These are phyloP conservation scores for Melanerpes aurifrons DNA, from an alignment of 2,113 vertebrate genomes.

Conservation along the genomic window DNA sequence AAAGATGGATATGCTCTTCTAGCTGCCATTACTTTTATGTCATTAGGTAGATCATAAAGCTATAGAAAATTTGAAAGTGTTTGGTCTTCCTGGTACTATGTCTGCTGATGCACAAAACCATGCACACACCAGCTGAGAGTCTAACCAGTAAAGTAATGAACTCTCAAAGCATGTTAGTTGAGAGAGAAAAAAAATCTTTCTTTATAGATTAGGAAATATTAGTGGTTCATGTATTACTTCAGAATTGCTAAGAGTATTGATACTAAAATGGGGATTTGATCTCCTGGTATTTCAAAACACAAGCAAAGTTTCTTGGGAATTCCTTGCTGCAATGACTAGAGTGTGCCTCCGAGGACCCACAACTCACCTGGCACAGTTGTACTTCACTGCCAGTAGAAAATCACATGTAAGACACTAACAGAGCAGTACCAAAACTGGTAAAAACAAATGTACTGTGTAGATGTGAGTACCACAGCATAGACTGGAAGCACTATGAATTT, in stretches of 20 bases:
- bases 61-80: background rate
- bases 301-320: background rate
- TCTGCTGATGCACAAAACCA: background rate
- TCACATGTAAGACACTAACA: background rate
- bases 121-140: background rate
- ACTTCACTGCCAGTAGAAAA: background rate
- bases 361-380: background rate
- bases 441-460: background rate
- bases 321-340: background rate
- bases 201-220: background rate
- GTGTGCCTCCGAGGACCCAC: rapidly evolving
- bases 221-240: background rate
- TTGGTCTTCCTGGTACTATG: background rate
- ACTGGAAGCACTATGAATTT: background rate
- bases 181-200: background rate
- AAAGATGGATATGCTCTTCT: background rate
- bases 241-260: background rate
- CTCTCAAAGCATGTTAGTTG: rapidly evolving
- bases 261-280: background rate
- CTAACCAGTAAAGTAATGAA: background rate
- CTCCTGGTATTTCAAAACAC: background rate
- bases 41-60: background rate
- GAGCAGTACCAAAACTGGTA: rapidly evolving
- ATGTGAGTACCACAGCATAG: background rate
- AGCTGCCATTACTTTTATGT: background rate